Percentiles rank a stretch among this genome's conserved stretches.
Evolutionary conservation across 2,113 vertebrate species (phyloP).

Genomic region (Nettapus auritus): DNA sequence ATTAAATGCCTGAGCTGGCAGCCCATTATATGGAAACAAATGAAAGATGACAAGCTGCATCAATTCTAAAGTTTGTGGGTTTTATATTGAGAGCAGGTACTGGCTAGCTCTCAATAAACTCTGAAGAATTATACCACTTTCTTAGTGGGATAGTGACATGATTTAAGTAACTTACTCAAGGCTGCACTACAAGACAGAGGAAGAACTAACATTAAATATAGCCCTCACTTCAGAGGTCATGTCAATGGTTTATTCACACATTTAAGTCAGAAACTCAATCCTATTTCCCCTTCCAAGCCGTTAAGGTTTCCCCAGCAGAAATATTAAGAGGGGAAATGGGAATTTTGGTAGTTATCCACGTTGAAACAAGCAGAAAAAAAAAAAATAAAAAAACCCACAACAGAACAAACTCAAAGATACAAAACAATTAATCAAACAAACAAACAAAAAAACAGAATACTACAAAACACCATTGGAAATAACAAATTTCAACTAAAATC

Average conservation of each 20-base stretch:
- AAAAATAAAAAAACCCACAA: not conserved
- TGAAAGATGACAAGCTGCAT: accelerated
- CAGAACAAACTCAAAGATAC: not conserved
- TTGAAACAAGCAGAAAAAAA: not conserved
- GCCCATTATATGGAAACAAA: accelerated
- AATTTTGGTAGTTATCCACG: not conserved
- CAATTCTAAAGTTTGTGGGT: not conserved
- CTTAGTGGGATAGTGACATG: not conserved
- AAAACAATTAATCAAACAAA: not conserved
- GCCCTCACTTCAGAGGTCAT: not conserved
- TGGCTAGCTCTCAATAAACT: not conserved
- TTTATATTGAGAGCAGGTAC: not conserved
- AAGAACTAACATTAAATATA: not conserved
- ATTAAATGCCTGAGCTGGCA: not conserved
- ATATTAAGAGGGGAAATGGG: not conserved
- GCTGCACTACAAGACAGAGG: not conserved
- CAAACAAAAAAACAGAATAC: not conserved
- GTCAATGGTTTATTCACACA: not conserved
- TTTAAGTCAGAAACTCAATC: not conserved
- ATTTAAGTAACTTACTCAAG: not conserved
- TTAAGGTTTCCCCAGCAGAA: not conserved
- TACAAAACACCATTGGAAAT: not conserved
- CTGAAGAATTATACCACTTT: not conserved
- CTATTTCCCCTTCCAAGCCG: not conserved
- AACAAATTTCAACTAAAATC: not conserved